Evolutionary conservation across 2,797 vertebrate species (phyloP).

Genomic region (Distichodus sexfasciatus): DNA sequence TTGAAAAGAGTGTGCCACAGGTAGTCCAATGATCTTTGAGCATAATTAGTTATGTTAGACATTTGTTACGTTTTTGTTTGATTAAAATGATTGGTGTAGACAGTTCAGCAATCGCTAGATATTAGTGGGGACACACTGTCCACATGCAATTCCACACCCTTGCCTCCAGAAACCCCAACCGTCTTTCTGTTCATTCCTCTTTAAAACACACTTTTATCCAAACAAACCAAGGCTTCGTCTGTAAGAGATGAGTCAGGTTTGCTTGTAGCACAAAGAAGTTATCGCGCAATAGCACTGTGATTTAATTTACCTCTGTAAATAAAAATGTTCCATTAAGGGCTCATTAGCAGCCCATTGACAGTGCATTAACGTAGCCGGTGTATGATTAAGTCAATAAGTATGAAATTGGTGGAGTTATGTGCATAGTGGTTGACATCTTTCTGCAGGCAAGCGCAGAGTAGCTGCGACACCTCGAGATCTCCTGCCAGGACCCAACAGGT

Average conservation of each 20-base stretch:
- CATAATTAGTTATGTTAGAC: too few species aligned
- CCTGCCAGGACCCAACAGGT: constrained; percentile 14
- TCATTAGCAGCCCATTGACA: constrained; percentile 40
- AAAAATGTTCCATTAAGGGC: constrained; percentile 37
- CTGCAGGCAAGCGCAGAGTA: background rate
- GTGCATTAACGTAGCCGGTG: constrained; percentile 30
- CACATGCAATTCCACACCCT: too few species aligned
- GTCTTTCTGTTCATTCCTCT: background rate
- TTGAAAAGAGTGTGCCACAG: too few species aligned
- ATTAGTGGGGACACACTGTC: too few species aligned
- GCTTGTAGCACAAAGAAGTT: background rate
- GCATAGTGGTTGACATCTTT: constrained; percentile 11
- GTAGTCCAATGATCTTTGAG: too few species aligned
- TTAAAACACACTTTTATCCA: background rate
- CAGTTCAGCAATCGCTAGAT: too few species aligned
- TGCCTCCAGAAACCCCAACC: too few species aligned
- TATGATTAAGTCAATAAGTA: constrained; percentile 37
- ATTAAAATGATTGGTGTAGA: too few species aligned
- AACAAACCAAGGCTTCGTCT: constrained; percentile 10
- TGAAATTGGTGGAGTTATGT: constrained; percentile 35
- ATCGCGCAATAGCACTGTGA: constrained; percentile 2
- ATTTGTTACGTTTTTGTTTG: too few species aligned
- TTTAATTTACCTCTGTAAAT: constrained; percentile 40
- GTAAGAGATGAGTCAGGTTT: constrained; percentile 23
- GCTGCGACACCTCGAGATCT: background rate